These are phyloP conservation scores for Sinocyclocheilus rhinocerous DNA, from an alignment of 2,113 vertebrate genomes.

Conservation along the genomic window DNA sequence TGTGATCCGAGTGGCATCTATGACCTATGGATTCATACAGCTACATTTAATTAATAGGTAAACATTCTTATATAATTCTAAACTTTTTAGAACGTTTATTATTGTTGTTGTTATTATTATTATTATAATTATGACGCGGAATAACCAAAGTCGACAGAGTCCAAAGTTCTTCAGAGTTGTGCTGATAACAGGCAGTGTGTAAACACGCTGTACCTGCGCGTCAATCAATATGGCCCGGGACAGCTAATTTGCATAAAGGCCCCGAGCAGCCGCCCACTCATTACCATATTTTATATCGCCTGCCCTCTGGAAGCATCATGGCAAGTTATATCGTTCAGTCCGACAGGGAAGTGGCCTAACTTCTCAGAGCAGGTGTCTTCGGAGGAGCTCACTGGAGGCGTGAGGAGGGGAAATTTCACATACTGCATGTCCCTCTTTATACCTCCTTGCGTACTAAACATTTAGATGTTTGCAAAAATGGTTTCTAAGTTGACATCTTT, in stretches of 20 bases:
- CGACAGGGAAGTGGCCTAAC: constrained; percentile 75
- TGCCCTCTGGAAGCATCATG: constrained; percentile 85
- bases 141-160: constrained; percentile 72
- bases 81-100: not conserved
- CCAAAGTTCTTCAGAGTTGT: constrained; percentile 83
- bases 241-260: constrained; percentile 80
- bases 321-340: constrained; percentile 83
- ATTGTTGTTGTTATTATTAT: constrained; percentile 28
- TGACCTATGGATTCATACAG: not conserved
- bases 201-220: constrained; percentile 61
- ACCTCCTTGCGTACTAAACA: constrained; percentile 40
- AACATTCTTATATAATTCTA: not conserved
- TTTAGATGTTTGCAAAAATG: constrained; percentile 87
- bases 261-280: constrained; percentile 81
- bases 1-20: not conserved
- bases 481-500: constrained; percentile 95
- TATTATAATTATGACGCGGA: constrained; percentile 41
- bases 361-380: constrained; percentile 79
- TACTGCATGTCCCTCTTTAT: constrained; percentile 21
- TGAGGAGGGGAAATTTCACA: constrained; percentile 48
- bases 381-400: constrained; percentile 66
- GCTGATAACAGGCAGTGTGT: constrained; percentile 80
- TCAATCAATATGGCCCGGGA: constrained; percentile 59
- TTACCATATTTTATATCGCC: constrained; percentile 89
- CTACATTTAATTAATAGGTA: not conserved